phyloP scores from a whole-genome alignment of 2,888 invertebrate species.

The Entomobrya multifasciata region DNA sequence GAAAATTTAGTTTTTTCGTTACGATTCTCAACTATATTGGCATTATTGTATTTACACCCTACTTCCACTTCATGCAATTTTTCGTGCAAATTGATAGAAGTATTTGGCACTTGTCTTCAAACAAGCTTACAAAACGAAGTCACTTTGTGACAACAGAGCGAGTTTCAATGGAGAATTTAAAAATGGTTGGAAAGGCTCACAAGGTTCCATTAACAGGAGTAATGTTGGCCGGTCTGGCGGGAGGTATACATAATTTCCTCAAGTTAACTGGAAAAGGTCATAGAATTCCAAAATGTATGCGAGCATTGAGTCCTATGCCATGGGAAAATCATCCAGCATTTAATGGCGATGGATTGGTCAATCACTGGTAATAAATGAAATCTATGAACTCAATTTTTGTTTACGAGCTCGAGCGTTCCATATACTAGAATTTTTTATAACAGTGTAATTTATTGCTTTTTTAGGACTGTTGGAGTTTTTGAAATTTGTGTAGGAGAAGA shows the following conservation, averaged over 20 bases:
- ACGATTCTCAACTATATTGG: constrained; percentile 54
- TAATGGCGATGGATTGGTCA: constrained; percentile 53
- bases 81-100: constrained; percentile 74
- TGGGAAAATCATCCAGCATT: constrained; percentile 70
- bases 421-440: too few species aligned
- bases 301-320: constrained; percentile 72
- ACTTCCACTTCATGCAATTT: constrained; percentile 71
- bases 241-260: constrained; percentile 76
- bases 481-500: constrained; percentile 58
- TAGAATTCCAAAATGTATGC: constrained; percentile 72
- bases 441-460: background rate
- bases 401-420: too few species aligned
- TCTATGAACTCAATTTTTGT: too few species aligned
- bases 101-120: constrained; percentile 75
- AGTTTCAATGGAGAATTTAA: constrained; percentile 72
- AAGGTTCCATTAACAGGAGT: constrained; percentile 72
- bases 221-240: constrained; percentile 74
- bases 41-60: constrained; percentile 62
- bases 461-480: constrained; percentile 69
- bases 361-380: constrained; percentile 69
- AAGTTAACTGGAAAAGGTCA: constrained; percentile 67
- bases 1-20: background rate
- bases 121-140: constrained; percentile 55
- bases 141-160: constrained; percentile 65
- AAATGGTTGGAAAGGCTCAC: constrained; percentile 68